Conservation (phyloP, 2,113 vertebrate genomes). For the Pterophyllum scalare region DNA sequence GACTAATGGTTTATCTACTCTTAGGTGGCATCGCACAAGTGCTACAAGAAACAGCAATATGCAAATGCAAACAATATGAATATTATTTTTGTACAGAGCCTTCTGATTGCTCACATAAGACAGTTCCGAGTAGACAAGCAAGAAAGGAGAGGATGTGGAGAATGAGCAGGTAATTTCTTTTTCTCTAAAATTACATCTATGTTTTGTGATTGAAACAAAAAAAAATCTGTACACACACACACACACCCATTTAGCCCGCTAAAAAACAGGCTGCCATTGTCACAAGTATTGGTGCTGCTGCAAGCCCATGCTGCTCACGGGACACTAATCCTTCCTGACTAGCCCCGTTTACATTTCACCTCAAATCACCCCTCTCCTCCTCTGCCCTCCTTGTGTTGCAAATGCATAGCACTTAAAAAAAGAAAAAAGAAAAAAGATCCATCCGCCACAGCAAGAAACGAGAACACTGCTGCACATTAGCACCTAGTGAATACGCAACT, state of each 20-base stretch:
- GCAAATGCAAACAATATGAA: background rate
- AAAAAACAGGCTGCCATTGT: slow-evolving; percentile 50
- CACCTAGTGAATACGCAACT: slow-evolving; percentile 39
- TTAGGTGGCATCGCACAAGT: background rate
- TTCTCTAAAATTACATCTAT: background rate
- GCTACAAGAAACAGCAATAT: background rate
- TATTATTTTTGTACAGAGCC: background rate
- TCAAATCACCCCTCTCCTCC: slow-evolving; percentile 52
- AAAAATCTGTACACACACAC: background rate
- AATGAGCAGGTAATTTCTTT: background rate
- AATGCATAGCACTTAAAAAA: slow-evolving; percentile 28
- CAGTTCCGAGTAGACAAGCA: background rate
- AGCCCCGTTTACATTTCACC: slow-evolving; percentile 66
- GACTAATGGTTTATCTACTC: background rate
- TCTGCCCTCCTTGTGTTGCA: slow-evolving; percentile 5
- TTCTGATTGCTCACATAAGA: background rate
- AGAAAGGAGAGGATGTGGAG: background rate
- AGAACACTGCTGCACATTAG: slow-evolving; percentile 24
- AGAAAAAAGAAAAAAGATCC: slow-evolving; percentile 26
- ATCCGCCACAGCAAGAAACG: slow-evolving; percentile 25
- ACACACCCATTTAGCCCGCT: background rate
- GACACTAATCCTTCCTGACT: slow-evolving; percentile 57
- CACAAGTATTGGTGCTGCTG: background rate
- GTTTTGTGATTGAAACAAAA: background rate
- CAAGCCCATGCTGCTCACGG: slow-evolving; percentile 34